Evolutionary conservation across 2,113 vertebrate genomes (phyloP).

Genomic region (Zapus hudsonius): DNA sequence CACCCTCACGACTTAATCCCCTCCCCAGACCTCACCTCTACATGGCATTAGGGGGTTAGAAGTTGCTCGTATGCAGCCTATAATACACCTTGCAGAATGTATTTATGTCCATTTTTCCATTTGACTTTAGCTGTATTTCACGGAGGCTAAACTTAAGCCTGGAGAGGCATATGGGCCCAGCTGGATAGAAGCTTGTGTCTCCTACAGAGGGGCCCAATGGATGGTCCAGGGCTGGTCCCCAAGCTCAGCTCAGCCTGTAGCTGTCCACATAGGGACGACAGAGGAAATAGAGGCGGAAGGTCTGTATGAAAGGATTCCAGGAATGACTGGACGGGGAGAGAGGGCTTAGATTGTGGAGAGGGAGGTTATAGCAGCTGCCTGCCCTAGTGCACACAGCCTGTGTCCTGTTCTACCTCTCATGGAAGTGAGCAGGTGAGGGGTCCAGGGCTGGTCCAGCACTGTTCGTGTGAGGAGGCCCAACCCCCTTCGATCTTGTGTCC

Average conservation of each 20-base stretch:
- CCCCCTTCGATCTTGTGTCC: neutral
- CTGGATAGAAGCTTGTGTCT: neutral
- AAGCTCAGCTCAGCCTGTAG: neutral
- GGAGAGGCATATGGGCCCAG: neutral
- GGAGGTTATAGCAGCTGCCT: neutral
- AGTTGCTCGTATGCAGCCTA: too few relatives aligned
- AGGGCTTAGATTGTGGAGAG: neutral
- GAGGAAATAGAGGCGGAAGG: neutral
- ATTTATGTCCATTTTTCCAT: neutral
- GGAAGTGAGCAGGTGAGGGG: neutral
- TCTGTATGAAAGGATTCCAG: neutral
- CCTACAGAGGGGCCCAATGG: neutral
- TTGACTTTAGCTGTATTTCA: neutral
- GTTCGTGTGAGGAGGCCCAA: neutral
- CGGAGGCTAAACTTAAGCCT: neutral
- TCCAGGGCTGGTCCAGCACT: neutral
- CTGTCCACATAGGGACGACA: neutral
- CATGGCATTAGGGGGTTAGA: neutral
- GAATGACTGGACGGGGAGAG: too few relatives aligned
- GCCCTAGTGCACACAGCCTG: neutral
- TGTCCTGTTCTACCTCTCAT: neutral
- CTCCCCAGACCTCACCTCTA: too few relatives aligned
- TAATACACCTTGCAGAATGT: neutral
- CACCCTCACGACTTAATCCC: too few relatives aligned
- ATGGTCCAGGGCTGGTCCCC: too few relatives aligned